These are phyloP conservation scores for Holacanthella duospinosa DNA, from an alignment of 2,888 invertebrate species.

Conservation along the genomic window DNA sequence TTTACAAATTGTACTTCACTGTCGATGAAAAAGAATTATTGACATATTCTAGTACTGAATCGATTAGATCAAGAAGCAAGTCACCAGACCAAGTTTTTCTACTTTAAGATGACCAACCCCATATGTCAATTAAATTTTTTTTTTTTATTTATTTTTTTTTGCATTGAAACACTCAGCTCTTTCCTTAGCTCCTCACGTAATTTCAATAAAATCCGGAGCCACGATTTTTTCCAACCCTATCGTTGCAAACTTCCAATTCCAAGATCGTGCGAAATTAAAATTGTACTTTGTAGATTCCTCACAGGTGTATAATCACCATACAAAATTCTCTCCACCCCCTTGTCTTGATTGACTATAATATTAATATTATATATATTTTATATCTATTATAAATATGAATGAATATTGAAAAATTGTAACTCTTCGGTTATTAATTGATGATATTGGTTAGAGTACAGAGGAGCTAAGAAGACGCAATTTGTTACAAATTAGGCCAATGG, in stretches of 20 bases:
- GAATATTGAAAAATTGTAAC: background rate
- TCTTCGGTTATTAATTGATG: background rate
- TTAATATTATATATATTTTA: no score
- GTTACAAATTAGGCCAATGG: background rate
- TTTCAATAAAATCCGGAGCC: constrained; percentile 6
- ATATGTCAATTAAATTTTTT: background rate
- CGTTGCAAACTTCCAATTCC: background rate
- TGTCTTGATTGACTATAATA: no score
- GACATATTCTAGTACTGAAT: background rate
- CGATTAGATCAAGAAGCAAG: background rate
- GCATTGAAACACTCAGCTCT: background rate
- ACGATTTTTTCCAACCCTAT: background rate
- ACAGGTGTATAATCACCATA: background rate
- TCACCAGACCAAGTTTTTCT: constrained; percentile 2
- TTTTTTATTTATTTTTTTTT: no score
- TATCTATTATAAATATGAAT: no score
- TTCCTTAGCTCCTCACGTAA: constrained; percentile 3
- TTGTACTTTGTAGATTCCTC: background rate
- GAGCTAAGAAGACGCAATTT: no score
- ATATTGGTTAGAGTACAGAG: background rate
- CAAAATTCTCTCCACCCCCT: background rate
- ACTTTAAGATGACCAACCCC: background rate
- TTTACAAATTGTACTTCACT: background rate
- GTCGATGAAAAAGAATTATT: background rate
- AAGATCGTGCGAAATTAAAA: background rate